phyloP scores from a whole-genome alignment of 1,140 invertebrate genomes.

The Teleogryllus occipitalis region DNA sequence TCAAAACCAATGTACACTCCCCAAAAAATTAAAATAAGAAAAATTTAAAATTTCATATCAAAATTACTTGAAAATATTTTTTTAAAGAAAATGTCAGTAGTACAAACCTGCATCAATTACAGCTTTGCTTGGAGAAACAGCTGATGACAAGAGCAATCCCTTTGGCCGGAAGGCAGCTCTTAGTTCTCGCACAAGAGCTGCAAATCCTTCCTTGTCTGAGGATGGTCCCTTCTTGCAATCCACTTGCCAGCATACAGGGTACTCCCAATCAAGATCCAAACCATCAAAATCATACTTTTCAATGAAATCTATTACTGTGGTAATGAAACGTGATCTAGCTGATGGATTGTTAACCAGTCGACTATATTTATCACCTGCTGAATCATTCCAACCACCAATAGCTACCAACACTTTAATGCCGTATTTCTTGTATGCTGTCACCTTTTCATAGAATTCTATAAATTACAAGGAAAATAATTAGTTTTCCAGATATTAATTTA shows the following conservation, averaged over 20 bases:
- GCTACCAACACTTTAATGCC: slow-evolving; percentile 52
- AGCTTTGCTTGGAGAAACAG: slow-evolving; percentile 74
- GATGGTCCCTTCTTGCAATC: slow-evolving; percentile 67
- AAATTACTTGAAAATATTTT: not conserved
- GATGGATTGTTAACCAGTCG: slow-evolving; percentile 43
- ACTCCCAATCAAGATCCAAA: slow-evolving; percentile 57
- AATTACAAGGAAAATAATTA: not conserved
- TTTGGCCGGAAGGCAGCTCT: slow-evolving; percentile 58
- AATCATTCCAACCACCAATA: slow-evolving; percentile 57
- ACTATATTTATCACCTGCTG: slow-evolving; percentile 53
- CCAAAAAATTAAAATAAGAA: not conserved
- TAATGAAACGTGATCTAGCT: slow-evolving; percentile 42
- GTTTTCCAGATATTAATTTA: not conserved
- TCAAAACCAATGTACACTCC: too few relatives aligned
- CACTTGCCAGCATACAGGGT: slow-evolving; percentile 64
- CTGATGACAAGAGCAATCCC: slow-evolving; percentile 65
- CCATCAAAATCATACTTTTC: slow-evolving; percentile 51
- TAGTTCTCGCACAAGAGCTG: slow-evolving; percentile 59
- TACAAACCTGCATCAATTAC: slow-evolving; percentile 53
- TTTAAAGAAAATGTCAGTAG: not conserved
- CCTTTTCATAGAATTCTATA: slow-evolving; percentile 49
- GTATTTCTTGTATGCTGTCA: slow-evolving; percentile 42
- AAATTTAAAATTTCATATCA: not conserved
- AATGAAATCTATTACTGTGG: slow-evolving; percentile 45
- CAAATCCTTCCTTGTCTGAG: slow-evolving; percentile 67